Evolutionary conservation across 2,888 invertebrate species (phyloP), one percentile per base, ranked within the genome.

Genomic region (Timema podura): DNA sequence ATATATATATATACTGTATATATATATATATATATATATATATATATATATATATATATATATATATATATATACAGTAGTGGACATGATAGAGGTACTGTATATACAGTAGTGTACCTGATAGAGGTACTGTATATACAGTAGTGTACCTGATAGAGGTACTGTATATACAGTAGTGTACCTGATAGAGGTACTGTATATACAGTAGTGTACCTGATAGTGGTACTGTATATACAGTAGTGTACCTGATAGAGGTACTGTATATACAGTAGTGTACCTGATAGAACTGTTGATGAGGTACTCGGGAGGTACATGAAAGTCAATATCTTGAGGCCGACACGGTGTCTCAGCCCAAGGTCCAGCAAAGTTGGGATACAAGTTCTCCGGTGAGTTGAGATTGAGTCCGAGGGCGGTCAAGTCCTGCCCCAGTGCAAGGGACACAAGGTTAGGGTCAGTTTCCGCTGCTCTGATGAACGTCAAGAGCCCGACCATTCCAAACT

Each of bases 291-390:
- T 98, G 81, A 98, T 97, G 83, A 98, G 89, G 87, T 99, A 99
- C 86, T 99, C 99, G 75, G 95, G 93, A 80, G 98, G 98, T 83
- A 98, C 97, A 81, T 95, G 95, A 84, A 92, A 98, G 85, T 98
- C 97, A 83, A 98, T 95, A 83, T 99, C 99, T 85, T 98, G 98
- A 78, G 98, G 96, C 84, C 98, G 89, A 86, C 97, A 96, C 69
- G 98, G 96, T 81, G 92, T 91, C 82, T 98, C 98, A 79, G 96
- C 94, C 96, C 98, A 99, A 15, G 99, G 99, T 74, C 98, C 99
- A 79, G 96, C 97, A 84, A 99, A 99, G 78, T 95, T 97, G 81
- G 96, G 95, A 87, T 98, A 98, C 78, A 99, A 88, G 84, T 95
- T 95, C 85, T 98, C 98, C 74, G 96, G 94, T 77, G 97, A 96